Base-by-base conservation (phyloP, 2,888 invertebrate species). In the Euplexia lucipara region DNA sequence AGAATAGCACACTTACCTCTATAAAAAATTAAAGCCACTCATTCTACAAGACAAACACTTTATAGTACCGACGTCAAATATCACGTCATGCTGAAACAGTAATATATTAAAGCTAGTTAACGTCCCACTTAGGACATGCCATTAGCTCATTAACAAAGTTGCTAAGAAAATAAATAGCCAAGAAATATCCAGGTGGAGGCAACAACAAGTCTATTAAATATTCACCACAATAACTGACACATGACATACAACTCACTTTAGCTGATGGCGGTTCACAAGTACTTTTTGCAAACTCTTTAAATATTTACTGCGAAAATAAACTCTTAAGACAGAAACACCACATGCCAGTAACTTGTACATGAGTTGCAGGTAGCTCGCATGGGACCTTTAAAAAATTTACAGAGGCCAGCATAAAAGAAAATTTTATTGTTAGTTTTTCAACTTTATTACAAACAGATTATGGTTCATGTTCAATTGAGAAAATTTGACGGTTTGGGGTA, bases 151-250 rank as follows among this genome's bases (percentile, higher is more conserved):
- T 57, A 57, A 53, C 53, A 30, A 73, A 57, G 48, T 72, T 20
- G 12, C n/a, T 30, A 53, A 39, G 48, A 30, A 59, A 49, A 52
- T 57, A 53, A 30, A 54, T 26, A 35, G 4, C 20, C 14, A 42
- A 49, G 41, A 44, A 77, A 52, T 44, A 56, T 56, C n/a, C 26
- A 49, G 10, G 35, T 5, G 18, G 8, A 74, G 37, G 8, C 74
- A 34, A 53, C 49, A 41, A 67, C 52, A 41, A 39, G 51, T 69
- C 37, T 26, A 49, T 78, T 52, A 60, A 74, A 74, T 54, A 74
- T 79, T 79, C 37, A 74, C 22, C 32, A 39, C 52, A 47, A 45
- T 68, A 75, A 78, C 59, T 60, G 79, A 53, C 60, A 57, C 32
- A 34, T 60, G 56, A 67, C 47, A 35, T 59, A 72, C 56, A 64